phyloP scores from a whole-genome alignment of 2,113 vertebrate genomes.

The Mormoops blainvillei region DNA sequence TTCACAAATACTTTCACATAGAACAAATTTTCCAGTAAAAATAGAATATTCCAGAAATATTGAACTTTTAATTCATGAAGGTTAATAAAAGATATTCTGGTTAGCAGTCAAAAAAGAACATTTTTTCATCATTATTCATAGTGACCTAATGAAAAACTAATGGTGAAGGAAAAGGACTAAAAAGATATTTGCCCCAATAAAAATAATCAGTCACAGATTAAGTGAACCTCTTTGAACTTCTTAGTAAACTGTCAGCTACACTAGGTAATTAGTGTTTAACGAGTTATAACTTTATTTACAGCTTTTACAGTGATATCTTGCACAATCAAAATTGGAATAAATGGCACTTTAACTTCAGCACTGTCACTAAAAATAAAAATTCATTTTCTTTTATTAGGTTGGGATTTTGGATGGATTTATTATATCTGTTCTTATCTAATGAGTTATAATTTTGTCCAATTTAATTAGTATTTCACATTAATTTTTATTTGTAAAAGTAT shows the following conservation, averaged over 20 bases:
- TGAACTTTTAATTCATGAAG: not conserved
- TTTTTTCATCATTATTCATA: conserved; percentile 62
- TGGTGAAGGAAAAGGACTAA: conserved; percentile 77
- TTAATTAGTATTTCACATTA: not conserved
- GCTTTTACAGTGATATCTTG: conserved; percentile 20
- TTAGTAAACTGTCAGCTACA: conserved; percentile 74
- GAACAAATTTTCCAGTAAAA: not conserved
- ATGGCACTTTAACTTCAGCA: conserved; percentile 43
- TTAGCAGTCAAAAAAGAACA: conserved; percentile 49
- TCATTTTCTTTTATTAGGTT: not conserved
- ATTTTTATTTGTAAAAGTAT: conserved; percentile 51
- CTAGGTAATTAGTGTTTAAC: conserved; percentile 73
- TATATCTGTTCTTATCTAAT: not conserved
- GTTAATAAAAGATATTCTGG: conserved; percentile 27
- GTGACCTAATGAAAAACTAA: conserved; percentile 83
- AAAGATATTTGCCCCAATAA: conserved; percentile 80
- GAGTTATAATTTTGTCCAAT: not conserved
- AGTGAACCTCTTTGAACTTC: conserved; percentile 76
- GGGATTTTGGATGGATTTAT: not conserved
- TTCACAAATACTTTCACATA: not conserved
- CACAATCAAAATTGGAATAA: conserved; percentile 48
- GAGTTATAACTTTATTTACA: conserved; percentile 69
- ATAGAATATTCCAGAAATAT: not conserved
- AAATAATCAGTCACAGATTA: conserved; percentile 76
- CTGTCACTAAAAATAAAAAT: conserved; percentile 43